Evolutionary conservation across 2,113 vertebrate species (phyloP).

Genomic region (Peromyscus leucopus): DNA sequence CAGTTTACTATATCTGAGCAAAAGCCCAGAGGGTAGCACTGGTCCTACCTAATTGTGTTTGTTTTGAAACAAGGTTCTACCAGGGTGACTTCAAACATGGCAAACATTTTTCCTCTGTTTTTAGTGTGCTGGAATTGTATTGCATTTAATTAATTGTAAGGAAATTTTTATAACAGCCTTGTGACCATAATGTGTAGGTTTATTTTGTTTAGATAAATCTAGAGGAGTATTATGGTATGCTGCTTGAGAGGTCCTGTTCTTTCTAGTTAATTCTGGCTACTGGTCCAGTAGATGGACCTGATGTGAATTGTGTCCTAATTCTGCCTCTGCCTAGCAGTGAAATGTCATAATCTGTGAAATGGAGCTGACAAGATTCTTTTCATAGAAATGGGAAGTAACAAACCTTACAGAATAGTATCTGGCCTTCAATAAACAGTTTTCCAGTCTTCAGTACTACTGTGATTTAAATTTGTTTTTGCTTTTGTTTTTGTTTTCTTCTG

Average conservation of each 20-base stretch:
- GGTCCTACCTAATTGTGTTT: neutral
- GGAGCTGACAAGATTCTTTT: neutral
- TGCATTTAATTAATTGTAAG: conserved; percentile 52
- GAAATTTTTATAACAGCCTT: conserved; percentile 46
- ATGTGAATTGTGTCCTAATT: conserved; percentile 26
- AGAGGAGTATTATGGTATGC: neutral
- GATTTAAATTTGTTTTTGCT: conserved; percentile 46
- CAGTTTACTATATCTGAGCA: neutral
- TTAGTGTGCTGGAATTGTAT: neutral
- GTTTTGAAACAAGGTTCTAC: neutral
- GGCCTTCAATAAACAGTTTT: neutral
- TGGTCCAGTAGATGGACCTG: neutral
- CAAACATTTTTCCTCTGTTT: neutral
- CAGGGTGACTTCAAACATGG: neutral
- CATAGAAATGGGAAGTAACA: conserved; percentile 20
- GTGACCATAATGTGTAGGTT: conserved; percentile 40
- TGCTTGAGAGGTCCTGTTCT: conserved; percentile 31
- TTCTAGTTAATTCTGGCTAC: conserved; percentile 1
- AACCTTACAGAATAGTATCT: neutral
- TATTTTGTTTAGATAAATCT: conserved; percentile 32
- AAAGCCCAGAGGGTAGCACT: conserved; percentile 27
- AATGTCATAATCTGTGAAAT: conserved; percentile 53
- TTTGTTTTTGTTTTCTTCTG: conserved; percentile 65
- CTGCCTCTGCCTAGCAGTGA: conserved; percentile 12
- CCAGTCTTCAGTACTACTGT: conserved; percentile 6